phyloP scores from a whole-genome alignment of 2,113 vertebrate genomes.

The Osmerus mordax region DNA sequence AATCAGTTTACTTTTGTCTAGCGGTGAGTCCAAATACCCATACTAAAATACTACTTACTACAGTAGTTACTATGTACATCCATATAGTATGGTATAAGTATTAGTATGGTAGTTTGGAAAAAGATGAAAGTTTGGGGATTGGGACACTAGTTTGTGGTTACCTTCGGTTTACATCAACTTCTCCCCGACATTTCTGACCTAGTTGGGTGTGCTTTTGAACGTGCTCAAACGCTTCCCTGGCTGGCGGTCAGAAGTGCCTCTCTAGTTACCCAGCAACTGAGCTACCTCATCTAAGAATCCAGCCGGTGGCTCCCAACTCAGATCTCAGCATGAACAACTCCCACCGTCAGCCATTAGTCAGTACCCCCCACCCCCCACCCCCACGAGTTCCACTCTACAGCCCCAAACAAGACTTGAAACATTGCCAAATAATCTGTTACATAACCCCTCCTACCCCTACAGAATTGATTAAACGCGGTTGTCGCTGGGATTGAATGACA shows the following conservation, averaged over 20 bases:
- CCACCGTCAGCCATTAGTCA: background rate
- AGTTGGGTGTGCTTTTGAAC: background rate
- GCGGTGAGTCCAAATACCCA: too few relatives aligned
- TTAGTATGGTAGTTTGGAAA: too few relatives aligned
- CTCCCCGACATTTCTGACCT: too few relatives aligned
- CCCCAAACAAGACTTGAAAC: background rate
- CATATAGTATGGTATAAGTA: too few relatives aligned
- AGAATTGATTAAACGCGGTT: too few relatives aligned
- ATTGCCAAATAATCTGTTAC: background rate
- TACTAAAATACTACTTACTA: too few relatives aligned
- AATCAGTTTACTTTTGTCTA: too few relatives aligned
- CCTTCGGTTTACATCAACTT: background rate
- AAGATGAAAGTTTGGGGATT: too few relatives aligned
- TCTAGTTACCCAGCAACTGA: conserved; percentile 51
- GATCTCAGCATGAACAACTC: conserved; percentile 8
- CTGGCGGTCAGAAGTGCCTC: conserved; percentile 26
- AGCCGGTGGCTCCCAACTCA: background rate
- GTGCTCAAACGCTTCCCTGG: conserved; percentile 1
- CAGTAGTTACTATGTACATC: too few relatives aligned
- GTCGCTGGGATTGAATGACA: too few relatives aligned
- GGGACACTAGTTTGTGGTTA: background rate
- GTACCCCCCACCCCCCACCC: background rate
- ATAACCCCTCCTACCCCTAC: too few relatives aligned
- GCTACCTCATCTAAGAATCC: conserved; percentile 21
- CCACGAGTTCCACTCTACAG: background rate